Percentiles rank a stretch among this genome's conserved stretches.
These are phyloP conservation scores for Bryconaethiops microstoma DNA, from an alignment of 2,797 vertebrate genomes.

Conservation along the genomic window DNA sequence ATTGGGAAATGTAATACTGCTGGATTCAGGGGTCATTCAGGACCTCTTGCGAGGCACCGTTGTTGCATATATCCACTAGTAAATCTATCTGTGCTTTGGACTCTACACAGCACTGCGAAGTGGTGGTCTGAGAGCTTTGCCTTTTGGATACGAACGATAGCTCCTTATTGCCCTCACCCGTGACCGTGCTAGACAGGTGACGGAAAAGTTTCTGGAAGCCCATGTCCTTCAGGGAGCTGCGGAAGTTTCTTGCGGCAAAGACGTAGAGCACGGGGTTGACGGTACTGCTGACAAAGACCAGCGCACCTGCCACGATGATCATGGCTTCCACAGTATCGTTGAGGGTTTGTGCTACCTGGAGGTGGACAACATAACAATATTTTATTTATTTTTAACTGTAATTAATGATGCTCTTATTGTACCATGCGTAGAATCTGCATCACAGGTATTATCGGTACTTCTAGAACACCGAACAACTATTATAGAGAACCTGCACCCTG, in stretches of 20 bases:
- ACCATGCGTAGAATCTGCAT: too few relatives aligned
- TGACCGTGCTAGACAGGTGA: conserved; percentile 80
- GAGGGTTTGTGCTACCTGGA: conserved; percentile 55
- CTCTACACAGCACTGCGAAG: conserved; percentile 65
- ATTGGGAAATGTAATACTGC: background rate
- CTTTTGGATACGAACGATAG: conserved; percentile 76
- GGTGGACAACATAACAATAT: background rate
- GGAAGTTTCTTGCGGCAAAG: conserved; percentile 84
- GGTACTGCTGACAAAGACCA: conserved; percentile 86
- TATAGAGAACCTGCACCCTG: too few relatives aligned
- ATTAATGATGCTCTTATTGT: background rate
- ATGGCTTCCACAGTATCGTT: conserved; percentile 63
- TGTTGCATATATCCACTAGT: conserved; percentile 70
- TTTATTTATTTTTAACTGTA: background rate
- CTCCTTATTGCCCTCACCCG: conserved; percentile 76
- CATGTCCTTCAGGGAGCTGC: conserved; percentile 75
- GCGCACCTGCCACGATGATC: conserved; percentile 77
- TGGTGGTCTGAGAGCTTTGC: conserved; percentile 69
- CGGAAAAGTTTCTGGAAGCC: conserved; percentile 84
- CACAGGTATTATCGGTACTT: background rate
- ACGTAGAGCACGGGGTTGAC: conserved; percentile 87
- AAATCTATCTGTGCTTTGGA: conserved; percentile 68
- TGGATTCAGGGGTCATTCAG: background rate
- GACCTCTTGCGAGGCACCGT: conserved; percentile 14
- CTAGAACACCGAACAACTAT: background rate